phyloP scores from a whole-genome alignment of 2,888 invertebrate genomes.

The Caenorhabditis doughertyi region DNA sequence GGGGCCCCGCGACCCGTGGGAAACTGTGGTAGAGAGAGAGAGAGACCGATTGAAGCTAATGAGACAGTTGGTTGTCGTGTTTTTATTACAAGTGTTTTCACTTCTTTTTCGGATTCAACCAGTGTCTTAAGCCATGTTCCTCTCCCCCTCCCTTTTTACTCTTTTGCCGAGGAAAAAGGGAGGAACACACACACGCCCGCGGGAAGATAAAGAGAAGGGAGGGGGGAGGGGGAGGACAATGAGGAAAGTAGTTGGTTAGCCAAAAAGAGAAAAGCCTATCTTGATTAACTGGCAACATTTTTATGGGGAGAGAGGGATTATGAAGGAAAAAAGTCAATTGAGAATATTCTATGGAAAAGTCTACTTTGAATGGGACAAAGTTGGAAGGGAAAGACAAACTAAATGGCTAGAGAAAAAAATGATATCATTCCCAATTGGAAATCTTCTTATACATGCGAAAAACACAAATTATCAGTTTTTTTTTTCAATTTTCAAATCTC shows the following conservation, averaged over 20 bases:
- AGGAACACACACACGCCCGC: background rate
- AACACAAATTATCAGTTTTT: too few relatives aligned
- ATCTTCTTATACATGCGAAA: too few relatives aligned
- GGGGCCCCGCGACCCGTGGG: background rate
- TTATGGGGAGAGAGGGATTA: constrained; percentile 1
- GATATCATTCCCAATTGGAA: too few relatives aligned
- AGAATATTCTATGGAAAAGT: too few relatives aligned
- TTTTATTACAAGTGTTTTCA: constrained; percentile 51
- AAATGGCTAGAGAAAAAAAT: too few relatives aligned
- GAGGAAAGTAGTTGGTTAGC: constrained; percentile 16
- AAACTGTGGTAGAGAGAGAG: background rate
- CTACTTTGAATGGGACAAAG: too few relatives aligned
- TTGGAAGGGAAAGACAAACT: too few relatives aligned
- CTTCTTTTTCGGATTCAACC: constrained; percentile 19
- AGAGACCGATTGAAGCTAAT: constrained; percentile 49
- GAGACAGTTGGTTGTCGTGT: constrained; percentile 45
- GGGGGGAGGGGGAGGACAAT: constrained; percentile 5
- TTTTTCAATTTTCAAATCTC: too few relatives aligned
- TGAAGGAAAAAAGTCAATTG: background rate
- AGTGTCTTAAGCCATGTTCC: constrained; percentile 8
- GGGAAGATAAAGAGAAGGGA: background rate
- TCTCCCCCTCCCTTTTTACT: constrained; percentile 8
- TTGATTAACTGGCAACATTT: constrained; percentile 33
- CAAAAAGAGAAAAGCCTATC: background rate
- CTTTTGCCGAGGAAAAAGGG: background rate